Evolutionary conservation across 1,140 invertebrate species (phyloP), one percentile per base, ranked within the genome.

Genomic region (Plectrocnemia conspersa): DNA sequence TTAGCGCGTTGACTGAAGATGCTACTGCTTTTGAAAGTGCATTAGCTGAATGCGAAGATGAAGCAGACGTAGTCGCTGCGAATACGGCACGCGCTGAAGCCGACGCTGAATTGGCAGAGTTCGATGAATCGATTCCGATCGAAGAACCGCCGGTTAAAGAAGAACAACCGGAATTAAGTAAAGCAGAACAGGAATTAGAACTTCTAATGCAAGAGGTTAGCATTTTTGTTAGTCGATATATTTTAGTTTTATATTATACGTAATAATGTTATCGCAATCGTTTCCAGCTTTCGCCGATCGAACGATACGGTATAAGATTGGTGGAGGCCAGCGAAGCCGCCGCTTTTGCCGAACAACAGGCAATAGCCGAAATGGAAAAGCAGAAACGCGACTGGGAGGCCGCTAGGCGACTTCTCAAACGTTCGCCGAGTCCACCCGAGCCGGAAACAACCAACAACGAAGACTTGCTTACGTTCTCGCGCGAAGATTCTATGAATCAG

Each of bases 71-170:
- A 1, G 82, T 86, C 55, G 96, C 94, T 5, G 91, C 93, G 1
- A 83, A 83, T 67, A 90, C 84, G 4, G 93, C 92, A 0, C 89
- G 89, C 64, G 91, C 91, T 2, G 95, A 98, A 75, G 91, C 88
- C 53, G 90, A 88, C 35, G 93, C 91, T 10, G 94, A 97, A 69
- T 75, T 97, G 53, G 93, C 91, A 0, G 94, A 97, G 72, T 98
- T 97, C 75, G 94, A 98, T 77, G 95, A 98, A 75, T 91, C 85
- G 65, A 91, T 96, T 75, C 92, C 93, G n/a, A 78, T 94, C 38
- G 86, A 88, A 33, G 84, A 87, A 7, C 79, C 79, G 13, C 64
- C 29, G 70, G 75, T 61, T 61, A 24, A 46, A 33, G 60, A 71
- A 47, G 73, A 72, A 24, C 77, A 78, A 25, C 69, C 79, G 33